Conservation (phyloP, 2,113 vertebrate species). For the Pampusana beccarii region DNA sequence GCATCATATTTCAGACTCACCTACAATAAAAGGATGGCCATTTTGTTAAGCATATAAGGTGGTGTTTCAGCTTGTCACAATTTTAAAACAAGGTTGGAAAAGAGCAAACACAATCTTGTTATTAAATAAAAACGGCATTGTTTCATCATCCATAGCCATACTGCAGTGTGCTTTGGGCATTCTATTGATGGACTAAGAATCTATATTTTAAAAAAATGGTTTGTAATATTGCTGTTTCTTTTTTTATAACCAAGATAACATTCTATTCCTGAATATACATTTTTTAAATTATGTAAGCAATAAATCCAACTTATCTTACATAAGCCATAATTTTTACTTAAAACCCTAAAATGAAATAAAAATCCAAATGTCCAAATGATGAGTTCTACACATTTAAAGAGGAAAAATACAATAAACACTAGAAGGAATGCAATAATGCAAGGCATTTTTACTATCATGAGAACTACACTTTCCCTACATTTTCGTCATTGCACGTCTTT, state of each 20-base stretch:
- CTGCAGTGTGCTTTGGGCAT: neutral
- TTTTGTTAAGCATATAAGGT: neutral
- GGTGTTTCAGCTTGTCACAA: neutral
- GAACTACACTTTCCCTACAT: neutral
- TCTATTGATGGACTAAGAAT: neutral
- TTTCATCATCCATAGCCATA: neutral
- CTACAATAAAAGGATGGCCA: neutral
- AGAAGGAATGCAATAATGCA: neutral
- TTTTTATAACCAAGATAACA: neutral
- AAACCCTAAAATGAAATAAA: neutral
- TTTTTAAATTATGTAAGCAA: neutral
- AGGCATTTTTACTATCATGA: neutral
- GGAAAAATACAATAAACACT: neutral
- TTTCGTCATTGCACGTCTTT: neutral
- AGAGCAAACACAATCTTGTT: neutral
- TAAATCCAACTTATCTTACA: neutral
- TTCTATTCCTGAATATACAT: neutral
- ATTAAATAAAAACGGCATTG: neutral
- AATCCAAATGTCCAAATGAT: neutral
- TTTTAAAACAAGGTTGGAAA: neutral
- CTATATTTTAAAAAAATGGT: neutral
- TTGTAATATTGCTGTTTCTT: neutral
- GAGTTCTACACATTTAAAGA: neutral
- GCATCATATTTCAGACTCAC: neutral
- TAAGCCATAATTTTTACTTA: neutral